Conservation (phyloP, 2,888 invertebrate genomes). For the Rotaria magnacalcarata region DNA sequence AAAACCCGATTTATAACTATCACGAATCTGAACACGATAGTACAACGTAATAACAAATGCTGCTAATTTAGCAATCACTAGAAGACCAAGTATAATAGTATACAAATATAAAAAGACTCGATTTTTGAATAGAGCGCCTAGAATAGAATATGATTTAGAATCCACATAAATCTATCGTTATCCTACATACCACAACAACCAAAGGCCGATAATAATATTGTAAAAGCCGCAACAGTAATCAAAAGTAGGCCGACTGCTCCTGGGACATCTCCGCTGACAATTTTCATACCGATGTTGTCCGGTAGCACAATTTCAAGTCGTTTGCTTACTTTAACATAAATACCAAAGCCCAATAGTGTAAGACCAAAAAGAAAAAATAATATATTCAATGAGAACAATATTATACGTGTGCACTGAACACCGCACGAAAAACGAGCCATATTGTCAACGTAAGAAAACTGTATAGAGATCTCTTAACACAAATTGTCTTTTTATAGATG, state of each 20-base stretch:
- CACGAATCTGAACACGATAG: neutral
- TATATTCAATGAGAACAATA: neutral
- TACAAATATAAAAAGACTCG: constrained; percentile 11
- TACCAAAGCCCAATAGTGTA: neutral
- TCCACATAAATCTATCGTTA: neutral
- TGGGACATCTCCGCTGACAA: neutral
- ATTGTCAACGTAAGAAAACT: neutral
- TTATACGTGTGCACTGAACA: constrained; percentile 8
- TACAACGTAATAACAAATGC: neutral
- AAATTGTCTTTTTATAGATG: neutral
- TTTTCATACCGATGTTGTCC: neutral
- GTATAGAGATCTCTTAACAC: neutral
- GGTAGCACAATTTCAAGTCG: neutral
- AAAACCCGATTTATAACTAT: neutral
- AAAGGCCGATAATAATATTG: neutral
- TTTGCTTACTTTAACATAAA: neutral
- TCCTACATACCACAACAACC: neutral
- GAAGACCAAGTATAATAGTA: neutral
- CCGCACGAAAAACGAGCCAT: neutral
- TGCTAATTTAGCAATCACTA: neutral
- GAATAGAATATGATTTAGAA: neutral
- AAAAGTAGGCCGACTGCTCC: neutral
- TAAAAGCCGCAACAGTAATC: neutral
- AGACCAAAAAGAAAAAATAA: constrained; percentile 6
- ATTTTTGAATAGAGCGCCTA: constrained; percentile 2